Evolutionary conservation across 2,888 invertebrate genomes (phyloP).

Genomic region (Poecilobothrus nobilitatus): DNA sequence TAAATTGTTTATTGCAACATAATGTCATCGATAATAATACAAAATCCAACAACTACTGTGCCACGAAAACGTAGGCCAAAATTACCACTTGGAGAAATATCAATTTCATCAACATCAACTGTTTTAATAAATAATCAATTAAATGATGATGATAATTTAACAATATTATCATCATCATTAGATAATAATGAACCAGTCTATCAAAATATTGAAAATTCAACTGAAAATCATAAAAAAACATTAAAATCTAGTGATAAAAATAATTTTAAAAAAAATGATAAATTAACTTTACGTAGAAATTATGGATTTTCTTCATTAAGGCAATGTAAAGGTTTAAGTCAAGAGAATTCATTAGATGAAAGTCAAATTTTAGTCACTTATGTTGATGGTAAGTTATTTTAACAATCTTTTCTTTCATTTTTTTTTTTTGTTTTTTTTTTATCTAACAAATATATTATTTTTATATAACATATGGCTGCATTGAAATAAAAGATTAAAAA

Average conservation of each 20-base stretch:
- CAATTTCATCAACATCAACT: slow-evolving; percentile 36
- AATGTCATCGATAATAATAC: slow-evolving; percentile 11
- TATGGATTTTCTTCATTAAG: background rate
- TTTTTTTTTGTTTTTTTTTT: no score
- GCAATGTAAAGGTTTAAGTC: background rate
- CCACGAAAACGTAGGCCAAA: slow-evolving; percentile 42
- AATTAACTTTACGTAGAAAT: background rate
- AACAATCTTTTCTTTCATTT: no score
- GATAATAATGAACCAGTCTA: slow-evolving; percentile 34
- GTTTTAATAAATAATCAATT: slow-evolving; percentile 36
- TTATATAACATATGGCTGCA: no score
- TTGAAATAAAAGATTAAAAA: no score
- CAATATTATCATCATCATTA: slow-evolving; percentile 2
- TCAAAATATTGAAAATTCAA: slow-evolving; percentile 29
- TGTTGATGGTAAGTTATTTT: slow-evolving; percentile 24
- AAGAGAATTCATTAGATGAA: slow-evolving; percentile 12
- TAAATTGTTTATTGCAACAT: background rate
- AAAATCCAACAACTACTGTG: slow-evolving; percentile 30
- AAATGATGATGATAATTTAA: slow-evolving; percentile 11
- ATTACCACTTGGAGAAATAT: slow-evolving; percentile 39
- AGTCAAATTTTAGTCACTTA: slow-evolving; percentile 22
- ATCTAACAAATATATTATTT: no score
- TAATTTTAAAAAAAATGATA: background rate
- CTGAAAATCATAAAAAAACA: background rate
- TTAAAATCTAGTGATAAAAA: background rate